Percentiles rank a stretch among this genome's conserved stretches.
Conservation (phyloP, 2,888 invertebrate genomes). For the Drosophila macrospina region DNA sequence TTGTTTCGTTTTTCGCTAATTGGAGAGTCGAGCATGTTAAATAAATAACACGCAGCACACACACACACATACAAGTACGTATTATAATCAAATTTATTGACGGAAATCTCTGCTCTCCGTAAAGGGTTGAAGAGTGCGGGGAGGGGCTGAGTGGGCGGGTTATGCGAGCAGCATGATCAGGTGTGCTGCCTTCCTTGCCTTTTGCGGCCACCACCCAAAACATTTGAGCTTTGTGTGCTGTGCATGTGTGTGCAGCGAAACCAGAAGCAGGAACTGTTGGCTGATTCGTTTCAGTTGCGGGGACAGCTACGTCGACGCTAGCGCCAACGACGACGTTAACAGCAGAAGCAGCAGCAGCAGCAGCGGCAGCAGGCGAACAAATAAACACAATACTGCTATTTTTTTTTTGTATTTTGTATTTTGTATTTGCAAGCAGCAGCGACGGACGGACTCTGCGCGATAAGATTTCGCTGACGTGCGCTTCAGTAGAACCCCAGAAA, state of each 20-base stretch:
- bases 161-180: conserved; percentile 62
- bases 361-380: conserved; percentile 58
- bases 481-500: conserved; percentile 44
- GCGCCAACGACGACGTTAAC: conserved; percentile 24
- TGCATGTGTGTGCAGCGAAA: conserved; percentile 47
- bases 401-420: conserved; percentile 48
- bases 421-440: conserved; percentile 50
- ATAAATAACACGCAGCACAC: conserved; percentile 47
- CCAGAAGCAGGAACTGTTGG: conserved; percentile 82
- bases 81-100: conserved; percentile 57
- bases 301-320: conserved; percentile 24
- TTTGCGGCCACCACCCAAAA: conserved; percentile 16
- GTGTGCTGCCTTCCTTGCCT: conserved; percentile 57
- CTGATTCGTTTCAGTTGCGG: conserved; percentile 53
- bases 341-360: conserved; percentile 21
- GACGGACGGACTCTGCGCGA: conserved; percentile 48
- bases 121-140: conserved; percentile 15
- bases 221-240: conserved; percentile 16
- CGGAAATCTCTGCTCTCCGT: conserved; percentile 50
- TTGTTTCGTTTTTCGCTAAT: conserved; percentile 74
- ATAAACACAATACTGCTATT: conserved; percentile 73
- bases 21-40: conserved; percentile 63
- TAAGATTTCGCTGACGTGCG: conserved; percentile 81
- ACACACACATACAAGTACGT: conserved; percentile 9
- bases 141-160: not conserved